A percentile compares a stretch with the other conserved stretches of the same genome.
phyloP scores from a whole-genome alignment of 2,113 vertebrate genomes.

The Amblyornis subalaris region DNA sequence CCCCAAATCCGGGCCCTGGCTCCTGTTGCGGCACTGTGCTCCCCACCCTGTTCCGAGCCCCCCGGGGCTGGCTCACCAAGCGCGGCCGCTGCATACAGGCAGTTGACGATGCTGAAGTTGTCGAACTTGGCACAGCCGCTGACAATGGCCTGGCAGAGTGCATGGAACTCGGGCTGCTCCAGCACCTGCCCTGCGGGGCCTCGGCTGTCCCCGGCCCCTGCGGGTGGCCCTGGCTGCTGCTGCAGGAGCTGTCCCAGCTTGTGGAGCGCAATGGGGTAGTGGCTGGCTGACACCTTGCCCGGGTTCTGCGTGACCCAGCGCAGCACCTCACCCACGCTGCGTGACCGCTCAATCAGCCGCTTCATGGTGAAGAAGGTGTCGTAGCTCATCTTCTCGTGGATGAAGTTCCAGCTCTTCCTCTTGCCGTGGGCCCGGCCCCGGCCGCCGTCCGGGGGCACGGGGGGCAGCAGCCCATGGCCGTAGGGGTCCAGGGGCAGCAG shows the following conservation, averaged over 20 bases:
- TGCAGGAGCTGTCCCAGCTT: constrained; percentile 86
- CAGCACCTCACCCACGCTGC: constrained; percentile 84
- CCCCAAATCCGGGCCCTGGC: accelerated
- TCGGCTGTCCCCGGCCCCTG: background rate
- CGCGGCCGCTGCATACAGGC: constrained; percentile 83
- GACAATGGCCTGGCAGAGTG: constrained; percentile 83
- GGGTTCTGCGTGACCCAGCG: constrained; percentile 94
- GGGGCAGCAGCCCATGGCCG: constrained; percentile 34
- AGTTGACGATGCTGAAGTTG: constrained; percentile 90
- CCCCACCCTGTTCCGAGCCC: accelerated
- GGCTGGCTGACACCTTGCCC: constrained; percentile 84
- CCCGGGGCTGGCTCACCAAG: constrained; percentile 73
- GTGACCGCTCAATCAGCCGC: constrained; percentile 87
- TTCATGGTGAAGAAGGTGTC: constrained; percentile 91
- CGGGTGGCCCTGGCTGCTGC: constrained; percentile 10
- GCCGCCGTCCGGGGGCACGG: constrained; percentile 61
- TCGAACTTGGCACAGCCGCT: constrained; percentile 86
- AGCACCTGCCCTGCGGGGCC: constrained; percentile 21
- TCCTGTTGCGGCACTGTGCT: accelerated
- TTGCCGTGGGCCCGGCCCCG: constrained; percentile 42
- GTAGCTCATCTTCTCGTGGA: constrained; percentile 87
- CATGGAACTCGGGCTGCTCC: constrained; percentile 84
- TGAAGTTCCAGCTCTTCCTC: constrained; percentile 86
- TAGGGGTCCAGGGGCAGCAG: constrained; percentile 54
- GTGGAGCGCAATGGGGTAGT: constrained; percentile 87